Conservation (phyloP, 1,140 invertebrate species). For the Eupristina koningsbergeri region DNA sequence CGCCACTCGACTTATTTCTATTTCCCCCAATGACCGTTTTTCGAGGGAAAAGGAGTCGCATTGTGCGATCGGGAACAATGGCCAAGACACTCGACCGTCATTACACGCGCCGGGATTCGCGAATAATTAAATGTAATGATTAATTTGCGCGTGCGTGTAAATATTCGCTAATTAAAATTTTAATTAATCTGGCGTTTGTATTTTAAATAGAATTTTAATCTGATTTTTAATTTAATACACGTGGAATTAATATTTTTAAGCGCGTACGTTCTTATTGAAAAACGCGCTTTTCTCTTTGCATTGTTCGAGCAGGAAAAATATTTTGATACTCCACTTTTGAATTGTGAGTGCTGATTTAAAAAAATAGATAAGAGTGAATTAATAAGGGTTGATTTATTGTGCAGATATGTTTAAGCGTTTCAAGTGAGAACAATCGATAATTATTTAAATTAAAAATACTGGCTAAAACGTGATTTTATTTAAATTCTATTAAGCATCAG, state of each 20-base stretch:
- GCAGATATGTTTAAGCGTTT: no score
- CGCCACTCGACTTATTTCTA: not conserved
- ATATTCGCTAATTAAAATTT: not conserved
- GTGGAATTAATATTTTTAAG: not conserved
- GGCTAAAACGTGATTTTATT: no score
- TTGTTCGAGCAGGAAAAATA: not conserved
- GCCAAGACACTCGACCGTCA: no score
- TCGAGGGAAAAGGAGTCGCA: not conserved
- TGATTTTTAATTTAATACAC: not conserved
- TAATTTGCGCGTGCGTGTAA: not conserved
- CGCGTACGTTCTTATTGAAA: no score
- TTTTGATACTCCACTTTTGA: not conserved
- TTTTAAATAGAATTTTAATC: not conserved
- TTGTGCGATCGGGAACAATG: not conserved
- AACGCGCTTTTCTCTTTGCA: no score
- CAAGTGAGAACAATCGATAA: no score
- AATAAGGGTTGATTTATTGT: no score
- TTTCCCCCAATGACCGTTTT: not conserved
- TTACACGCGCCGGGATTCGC: not conserved
- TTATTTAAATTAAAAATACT: no score
- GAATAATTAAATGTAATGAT: not conserved
- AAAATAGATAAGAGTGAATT: not conserved
- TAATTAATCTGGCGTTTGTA: not conserved
- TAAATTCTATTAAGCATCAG: no score
- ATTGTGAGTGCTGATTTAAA: not conserved